Conservation (phyloP, 2,888 invertebrate species). For the Allophyes oxyacanthae region DNA sequence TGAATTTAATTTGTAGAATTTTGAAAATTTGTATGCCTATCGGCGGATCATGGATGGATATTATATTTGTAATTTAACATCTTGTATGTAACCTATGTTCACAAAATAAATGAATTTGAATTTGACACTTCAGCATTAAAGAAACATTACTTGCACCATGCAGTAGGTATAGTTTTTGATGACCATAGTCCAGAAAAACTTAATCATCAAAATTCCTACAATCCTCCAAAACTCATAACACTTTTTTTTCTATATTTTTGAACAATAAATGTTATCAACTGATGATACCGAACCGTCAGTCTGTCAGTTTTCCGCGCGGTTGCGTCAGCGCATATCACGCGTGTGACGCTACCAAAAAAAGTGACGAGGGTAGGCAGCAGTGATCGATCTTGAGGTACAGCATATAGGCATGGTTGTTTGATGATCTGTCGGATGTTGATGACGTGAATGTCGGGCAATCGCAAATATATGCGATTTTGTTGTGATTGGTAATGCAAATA, state of each 20-base stretch:
- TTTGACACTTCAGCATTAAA: no score
- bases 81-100: no score
- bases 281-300: constrained; percentile 37
- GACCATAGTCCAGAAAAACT: no score
- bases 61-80: no score
- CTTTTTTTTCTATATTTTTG: constrained; percentile 1
- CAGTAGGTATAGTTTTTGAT: no score
- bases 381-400: constrained; percentile 35
- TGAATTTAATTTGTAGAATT: no score
- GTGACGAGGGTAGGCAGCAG: constrained; percentile 59
- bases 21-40: no score
- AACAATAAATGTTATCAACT: constrained; percentile 28
- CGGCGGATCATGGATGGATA: no score
- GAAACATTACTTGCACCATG: no score
- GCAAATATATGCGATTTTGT: background rate
- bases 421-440: background rate
- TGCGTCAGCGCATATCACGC: constrained; percentile 65
- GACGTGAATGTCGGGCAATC: background rate
- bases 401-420: constrained; percentile 9
- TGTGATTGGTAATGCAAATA: no score
- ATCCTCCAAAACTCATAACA: constrained; percentile 3
- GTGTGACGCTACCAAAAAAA: constrained; percentile 45
- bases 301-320: constrained; percentile 59
- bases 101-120: no score
- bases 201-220: background rate